Evolutionary conservation across 2,797 vertebrate species (phyloP), one percentile per base, ranked within the genome.

Genomic region (Staurois parvus): DNA sequence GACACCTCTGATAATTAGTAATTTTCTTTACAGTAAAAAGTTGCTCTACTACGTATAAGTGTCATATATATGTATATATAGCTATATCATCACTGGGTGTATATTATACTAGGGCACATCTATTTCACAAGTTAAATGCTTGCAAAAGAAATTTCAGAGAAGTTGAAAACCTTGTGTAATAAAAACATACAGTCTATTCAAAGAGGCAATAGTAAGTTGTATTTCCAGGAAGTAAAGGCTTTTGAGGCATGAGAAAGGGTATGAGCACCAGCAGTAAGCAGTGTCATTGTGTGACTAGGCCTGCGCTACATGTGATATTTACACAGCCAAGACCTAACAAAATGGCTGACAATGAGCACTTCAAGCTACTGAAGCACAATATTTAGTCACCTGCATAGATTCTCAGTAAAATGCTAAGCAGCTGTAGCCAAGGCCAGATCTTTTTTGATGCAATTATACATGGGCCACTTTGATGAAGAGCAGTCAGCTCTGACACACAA

Each of bases 381-480:
- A 83, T 48, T 7, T 29, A 48, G 52, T 76, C 21, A 34, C 26
- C 72, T 83, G 81, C 72, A 83, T 75, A 73, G 72, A 37, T 40
- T 66, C 52, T 64, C 19, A 21, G 21, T 37, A 42, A 5, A 24
- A 32, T n/a, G 42, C 29, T 70, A 45, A 66, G 40, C 4, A 29
- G 24, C 30, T 9, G 29, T 28, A 76, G 64, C 32, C 32, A 72
- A 84, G 56, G 48, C 48, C 67, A 59, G 66, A 26, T 76, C 13
- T 45, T 19, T n/a, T 12, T 11, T 26, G 52, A 59, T 77, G 67
- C 30, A 42, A 52, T 52, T 26, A 67, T 40, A 74, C 64, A 76
- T 52, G 45, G 66, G 78, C 29, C 40, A 48, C 17, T 72, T 17
- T n/a, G 17, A 42, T 45, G 4, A 56, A 28, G 30, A 76, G 73